Evolutionary conservation across 2,888 invertebrate genomes (phyloP), one percentile per base, ranked within the genome.

Genomic region (Lasiommata megera): DNA sequence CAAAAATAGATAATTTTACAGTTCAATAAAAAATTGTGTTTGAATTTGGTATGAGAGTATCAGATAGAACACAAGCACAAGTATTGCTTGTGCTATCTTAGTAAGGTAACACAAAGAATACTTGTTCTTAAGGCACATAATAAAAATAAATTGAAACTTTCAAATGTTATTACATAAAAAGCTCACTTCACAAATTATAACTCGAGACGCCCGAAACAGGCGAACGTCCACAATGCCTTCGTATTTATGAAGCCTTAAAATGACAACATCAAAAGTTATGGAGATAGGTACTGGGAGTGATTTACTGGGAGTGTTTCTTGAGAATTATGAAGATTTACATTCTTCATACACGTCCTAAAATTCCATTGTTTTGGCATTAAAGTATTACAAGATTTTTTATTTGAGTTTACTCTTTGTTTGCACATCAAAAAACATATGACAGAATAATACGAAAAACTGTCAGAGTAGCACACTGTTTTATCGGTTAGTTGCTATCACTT

Each of bases 191-290:
- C 14, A 46, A 46, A 16, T 16, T 31, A 41, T 31, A 46, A 11
- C 14, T 9, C 46, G 29, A 31, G 29, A 16, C 14, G 12, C n/a
- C 1, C 23, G n/a, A 6, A 5, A 11, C 9, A 7, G 7, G 14
- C 14, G 12, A 29, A 7, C 3, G 36, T 11, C 6, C 3, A 37
- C n/a, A 40, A 48, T 16, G 34, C n/a, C n/a, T 34, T 17, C 16
- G 18, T 17, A 47, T 23, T 36, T 48, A 48, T 37, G 23, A 37
- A 37, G 23, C 36, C 36, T 11, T 48, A 37, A 48, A 48, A 48
- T 18, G 48, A 48, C 36, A 23, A 37, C 23, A 48, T 48, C 23
- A 37, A 48, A 36, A 36, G 36, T 47, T 47, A 47, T 48, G n/a
- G 18, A 48, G 36, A 37, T 23, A 34, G 34, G 34, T 34, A 48